Evolutionary conservation across 2,113 vertebrate species (phyloP), one percentile per base, ranked within the genome.

Genomic region (Scartelaos histophorus): DNA sequence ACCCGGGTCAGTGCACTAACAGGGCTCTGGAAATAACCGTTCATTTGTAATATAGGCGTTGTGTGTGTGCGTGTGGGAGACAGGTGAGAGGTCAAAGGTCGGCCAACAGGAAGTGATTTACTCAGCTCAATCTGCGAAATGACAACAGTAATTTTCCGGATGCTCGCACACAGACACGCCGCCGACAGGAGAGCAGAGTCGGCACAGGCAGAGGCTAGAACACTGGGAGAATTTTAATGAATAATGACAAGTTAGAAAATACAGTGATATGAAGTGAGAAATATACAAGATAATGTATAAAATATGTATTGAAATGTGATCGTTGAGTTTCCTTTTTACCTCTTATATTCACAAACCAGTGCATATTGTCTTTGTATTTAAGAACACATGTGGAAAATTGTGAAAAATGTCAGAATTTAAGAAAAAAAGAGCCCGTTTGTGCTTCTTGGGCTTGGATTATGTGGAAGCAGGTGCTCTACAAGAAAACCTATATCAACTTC

Each of bases 141-240:
- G 69, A 79, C 78, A 82, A 73, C 72, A 72, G 77, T 86, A 71
- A 86, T 88, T 84, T 69, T 74, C 47, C 76, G 51, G 80, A 66
- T 76, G 54, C 69, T n/a, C 1, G 2, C 25, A 15, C 16, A 54
- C 65, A 67, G 69, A 51, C 60, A 38, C 25, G 5, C 67, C 6
- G 22, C 34, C 61, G 21, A 16, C 17, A 21, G 61, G 34, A 64
- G 61, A 38, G 51, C 25, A 13, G 60, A 17, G 29, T 16, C 3
- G 16, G 16, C 29, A 11, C 25, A 13, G 16, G 25, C 6, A 62
- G 60, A 62, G 60, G 60, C 34, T 16, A 62, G 60, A 35, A 35
- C 60, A 3, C 19, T 21, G 17, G 29, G 34, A 43, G 35, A 38
- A 19, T 38, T 38, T 1, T 11, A 64, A 38, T 38, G 29, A 64